Evolutionary conservation across 1,140 invertebrate species (phyloP), one percentile per base, ranked within the genome.

Genomic region (Megalopta genalis): DNA sequence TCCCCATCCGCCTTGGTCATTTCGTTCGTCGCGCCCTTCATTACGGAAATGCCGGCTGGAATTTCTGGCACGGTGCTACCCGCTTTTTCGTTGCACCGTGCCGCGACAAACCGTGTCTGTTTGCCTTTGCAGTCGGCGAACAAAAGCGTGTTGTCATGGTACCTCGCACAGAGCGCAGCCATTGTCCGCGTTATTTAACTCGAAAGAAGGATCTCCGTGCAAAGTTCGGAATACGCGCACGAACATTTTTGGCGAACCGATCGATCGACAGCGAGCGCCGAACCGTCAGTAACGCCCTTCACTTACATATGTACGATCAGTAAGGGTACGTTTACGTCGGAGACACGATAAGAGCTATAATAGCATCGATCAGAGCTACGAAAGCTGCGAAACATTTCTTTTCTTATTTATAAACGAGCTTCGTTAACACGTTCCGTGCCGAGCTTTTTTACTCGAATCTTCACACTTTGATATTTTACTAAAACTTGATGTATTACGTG

Each of bases 11-110:
- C 0, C 54, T 57, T 23, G 54, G 21, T 42, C 71, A 69, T 62
- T 57, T 59, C 16, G 37, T 39, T 65, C 57, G 57, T 72, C 79
- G 42, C n/a, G 46, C 27, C 39, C 32, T 68, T 59, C 57, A 46
- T 81, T 71, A 21, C 42, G 27, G 14, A 2, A 68, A 68, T 60
- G 59, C 46, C 52, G 32, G 12, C 12, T 14, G 1, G 23, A 65
- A 52, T 39, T 16, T 7, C 10, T 46, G 16, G 32, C 9, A 4
- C 14, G 18, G 32, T 2, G 32, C 32, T 32, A 42, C 46, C 18
- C 46, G 14, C 6, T 12, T 27, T 46, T 27, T 67, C 42, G 12
- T 6, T 12, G 0, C 1, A 4, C 32, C 32, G 32, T 4, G 32
- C 32, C 4, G 18, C 25, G 18, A 52, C 39, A 65, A 64, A 12